Percentiles rank a stretch among this genome's conserved stretches.
phyloP scores from a whole-genome alignment of 2,113 vertebrate species.

The Oriolus oriolus region DNA sequence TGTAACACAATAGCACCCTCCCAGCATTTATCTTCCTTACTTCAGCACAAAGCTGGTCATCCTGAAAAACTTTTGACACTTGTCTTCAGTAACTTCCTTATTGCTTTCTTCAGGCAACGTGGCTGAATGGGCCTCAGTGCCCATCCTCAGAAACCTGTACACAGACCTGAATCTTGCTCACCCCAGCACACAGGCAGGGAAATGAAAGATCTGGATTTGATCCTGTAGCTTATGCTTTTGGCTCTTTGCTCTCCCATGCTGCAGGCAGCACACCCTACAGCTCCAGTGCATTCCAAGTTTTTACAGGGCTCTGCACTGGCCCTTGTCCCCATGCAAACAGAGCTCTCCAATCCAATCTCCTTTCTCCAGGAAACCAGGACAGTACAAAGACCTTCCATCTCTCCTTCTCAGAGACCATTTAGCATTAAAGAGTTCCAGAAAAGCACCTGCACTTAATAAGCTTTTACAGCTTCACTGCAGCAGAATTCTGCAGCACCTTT shows the following conservation, averaged over 20 bases:
- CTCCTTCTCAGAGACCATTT: neutral
- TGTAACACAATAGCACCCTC: fast-evolving
- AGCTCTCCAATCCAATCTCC: neutral
- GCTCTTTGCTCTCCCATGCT: neutral
- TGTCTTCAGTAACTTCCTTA: neutral
- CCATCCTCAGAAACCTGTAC: neutral
- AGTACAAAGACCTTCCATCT: neutral
- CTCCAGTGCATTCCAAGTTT: neutral
- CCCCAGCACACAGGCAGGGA: neutral
- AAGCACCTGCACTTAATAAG: neutral
- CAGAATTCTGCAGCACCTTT: neutral
- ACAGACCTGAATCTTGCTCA: neutral
- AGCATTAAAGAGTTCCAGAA: neutral
- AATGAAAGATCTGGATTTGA: neutral
- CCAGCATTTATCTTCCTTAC: neutral
- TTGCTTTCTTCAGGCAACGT: neutral
- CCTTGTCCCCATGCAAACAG: fast-evolving
- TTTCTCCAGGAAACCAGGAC: neutral
- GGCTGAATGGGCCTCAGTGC: neutral
- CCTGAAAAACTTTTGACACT: neutral
- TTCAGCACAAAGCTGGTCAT: neutral
- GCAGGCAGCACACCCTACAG: neutral
- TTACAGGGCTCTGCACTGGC: neutral
- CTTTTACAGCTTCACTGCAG: neutral
- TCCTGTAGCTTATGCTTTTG: neutral